Base-by-base conservation (phyloP, 2,113 vertebrate genomes). In the Ictalurus punctatus region DNA sequence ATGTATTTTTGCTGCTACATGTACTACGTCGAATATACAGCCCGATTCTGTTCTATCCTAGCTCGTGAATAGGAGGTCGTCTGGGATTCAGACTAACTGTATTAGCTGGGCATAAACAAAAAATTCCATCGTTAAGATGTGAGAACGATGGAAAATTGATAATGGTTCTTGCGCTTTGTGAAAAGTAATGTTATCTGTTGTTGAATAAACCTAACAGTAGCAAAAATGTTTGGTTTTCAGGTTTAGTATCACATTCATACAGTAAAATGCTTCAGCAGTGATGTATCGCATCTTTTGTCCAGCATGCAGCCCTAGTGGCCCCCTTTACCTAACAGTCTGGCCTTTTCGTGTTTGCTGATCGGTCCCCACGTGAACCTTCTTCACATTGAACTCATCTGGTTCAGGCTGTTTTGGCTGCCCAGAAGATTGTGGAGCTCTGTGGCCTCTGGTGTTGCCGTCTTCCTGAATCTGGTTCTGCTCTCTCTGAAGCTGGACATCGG, bases 401-500 rank as follows among this genome's bases (percentile, higher is more conserved):
- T 54, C 1, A 69, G 61, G 25, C 14, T 58, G 69, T n/a, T 69
- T 79, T 87, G 52, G 79, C 86, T 86, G 13, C 83, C 90, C 84
- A 87, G 73, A 0, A 87, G 85, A 23, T n/a, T 79, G 9, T 25
- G 81, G 61, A 91, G 87, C 40, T 82, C 81, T 0, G 37, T 52
- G 8, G 87, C 83, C 21, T 87, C 71, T 14, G 73, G 19, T 19
- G 71, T 81, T 0, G n/a, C 5, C n/a, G 88, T 91, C 48, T 73
- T 65, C 54, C 65, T 78, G 6, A 34, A 8, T 37, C 88, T 85
- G 73, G 80, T 79, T 21, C 21, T 65, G 83, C 59, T 89, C 30
- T 89, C 85, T 87, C 85, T 87, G 40, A 91, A 91, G 44, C 21
- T 6, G 19, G 44, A 14, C 88, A 91, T 63, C 7, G 87, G 23